Percentiles rank a stretch among this genome's conserved stretches.
Conservation (phyloP, 2,113 vertebrate genomes). For the Petromus typicus region DNA sequence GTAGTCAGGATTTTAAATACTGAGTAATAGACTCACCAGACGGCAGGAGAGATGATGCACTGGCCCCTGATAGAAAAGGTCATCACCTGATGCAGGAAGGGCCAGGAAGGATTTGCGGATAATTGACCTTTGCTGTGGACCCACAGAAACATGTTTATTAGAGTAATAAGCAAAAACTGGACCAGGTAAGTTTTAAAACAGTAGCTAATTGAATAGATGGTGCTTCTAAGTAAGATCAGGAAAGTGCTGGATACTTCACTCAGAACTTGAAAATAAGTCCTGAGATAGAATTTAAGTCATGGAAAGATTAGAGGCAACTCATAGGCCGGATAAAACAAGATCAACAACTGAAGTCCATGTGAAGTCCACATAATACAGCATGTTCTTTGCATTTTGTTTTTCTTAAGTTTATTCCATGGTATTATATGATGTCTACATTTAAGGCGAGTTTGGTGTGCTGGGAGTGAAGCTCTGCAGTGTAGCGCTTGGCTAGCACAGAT, state of each 20-base stretch:
- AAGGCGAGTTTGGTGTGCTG: neutral
- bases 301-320: neutral
- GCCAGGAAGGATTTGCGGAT: too few relatives aligned
- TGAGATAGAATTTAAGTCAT: neutral
- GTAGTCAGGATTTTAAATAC: neutral
- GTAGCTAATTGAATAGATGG: neutral
- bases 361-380: too few relatives aligned
- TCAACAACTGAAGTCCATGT: rapidly evolving
- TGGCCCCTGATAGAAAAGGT: neutral
- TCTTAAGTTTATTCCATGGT: neutral
- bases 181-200: neutral
- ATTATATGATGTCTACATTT: neutral
- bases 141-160: neutral
- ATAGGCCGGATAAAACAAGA: rapidly evolving
- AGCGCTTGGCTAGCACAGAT: neutral
- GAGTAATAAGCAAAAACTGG: neutral
- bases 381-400: neutral
- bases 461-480: neutral
- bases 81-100: neutral
- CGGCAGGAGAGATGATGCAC: neutral
- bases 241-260: neutral
- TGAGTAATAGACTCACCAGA: slow-evolving; percentile 7
- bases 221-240: neutral
- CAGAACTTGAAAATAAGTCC: neutral
- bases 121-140: neutral